Base-by-base conservation (phyloP, 2,888 invertebrate species). In the Callimorpha dominula region DNA sequence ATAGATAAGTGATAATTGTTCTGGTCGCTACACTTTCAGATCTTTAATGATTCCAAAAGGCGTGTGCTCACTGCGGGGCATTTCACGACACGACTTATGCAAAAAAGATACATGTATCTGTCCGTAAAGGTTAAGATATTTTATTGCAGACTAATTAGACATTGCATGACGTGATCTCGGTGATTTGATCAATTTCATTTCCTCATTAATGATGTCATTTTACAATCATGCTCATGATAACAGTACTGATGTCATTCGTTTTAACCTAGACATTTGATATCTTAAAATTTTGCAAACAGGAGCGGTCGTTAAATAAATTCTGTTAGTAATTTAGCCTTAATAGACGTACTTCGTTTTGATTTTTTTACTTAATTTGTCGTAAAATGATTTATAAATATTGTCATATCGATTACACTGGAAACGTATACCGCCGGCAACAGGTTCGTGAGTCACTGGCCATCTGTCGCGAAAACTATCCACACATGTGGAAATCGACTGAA, bases 371-470 rank as follows among this genome's bases (percentile, higher is more conserved):
- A 75, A 81, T 80, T 83, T 78, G 77, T 71, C 79, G 72, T 75
- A 78, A 80, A 84, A 87, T 90, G 86, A 90, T 90, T 92, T 88
- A 90, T 91, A 88, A 85, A 86, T 88, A 89, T 89, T 90, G 85
- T 88, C 87, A 87, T 92, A 86, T 93, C 88, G 89, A 91, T 92
- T 90, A 89, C 90, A 92, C 89, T 91, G 90, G 91, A 89, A 90
- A 90, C 89, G 85, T 86, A 90, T 88, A 88, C 87, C 83, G 82
- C 77, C 79, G 84, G 82, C 80, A 92, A 91, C 95, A 91, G 93
- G 95, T 95, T 94, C 79, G 91, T 95, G 95, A 95, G 85, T 95
- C 95, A 95, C 82, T 78, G 86, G 90, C 95, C 95, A 95, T 94
- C 94, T 95, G 95, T 92, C 91, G 93, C 92, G 91, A 93, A 93